Conservation (phyloP, 2,113 vertebrate species). For the Pygoscelis antarcticus region DNA sequence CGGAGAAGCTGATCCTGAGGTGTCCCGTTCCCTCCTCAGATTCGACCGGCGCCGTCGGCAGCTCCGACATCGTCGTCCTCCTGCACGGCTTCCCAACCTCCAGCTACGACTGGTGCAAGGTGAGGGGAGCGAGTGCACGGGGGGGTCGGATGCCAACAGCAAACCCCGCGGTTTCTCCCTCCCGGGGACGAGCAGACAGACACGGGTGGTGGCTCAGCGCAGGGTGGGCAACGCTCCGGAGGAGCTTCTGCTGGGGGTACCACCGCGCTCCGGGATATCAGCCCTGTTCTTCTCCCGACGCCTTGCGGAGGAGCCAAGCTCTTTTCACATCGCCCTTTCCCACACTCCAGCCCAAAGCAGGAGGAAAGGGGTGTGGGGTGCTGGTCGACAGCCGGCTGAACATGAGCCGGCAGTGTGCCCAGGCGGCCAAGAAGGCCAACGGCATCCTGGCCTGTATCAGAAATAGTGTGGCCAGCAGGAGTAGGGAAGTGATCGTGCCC, state of each 20-base stretch:
- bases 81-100: conserved; percentile 95
- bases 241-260: background rate
- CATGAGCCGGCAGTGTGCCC: too few species aligned
- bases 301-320: background rate
- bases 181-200: background rate
- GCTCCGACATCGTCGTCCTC: conserved; percentile 86
- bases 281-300: background rate
- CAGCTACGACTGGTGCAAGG: conserved; percentile 96
- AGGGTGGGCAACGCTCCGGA: background rate
- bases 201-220: background rate
- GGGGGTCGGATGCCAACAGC: fast-evolving
- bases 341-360: background rate
- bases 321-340: fast-evolving
- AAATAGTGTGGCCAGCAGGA: too few species aligned
- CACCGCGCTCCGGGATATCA: fast-evolving
- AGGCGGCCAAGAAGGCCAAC: too few species aligned
- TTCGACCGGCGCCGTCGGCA: conserved; percentile 84
- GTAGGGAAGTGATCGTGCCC: too few species aligned
- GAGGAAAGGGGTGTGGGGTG: too few species aligned
- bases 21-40: conserved; percentile 65
- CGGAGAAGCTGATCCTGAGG: background rate
- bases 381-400: too few species aligned
- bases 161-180: background rate
- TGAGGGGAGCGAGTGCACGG: background rate
- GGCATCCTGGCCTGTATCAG: too few species aligned